A percentile compares a stretch with the other conserved stretches of the same genome.
These are phyloP conservation scores for Ophion slaviceki DNA, from an alignment of 2,888 invertebrate species.

Conservation along the genomic window DNA sequence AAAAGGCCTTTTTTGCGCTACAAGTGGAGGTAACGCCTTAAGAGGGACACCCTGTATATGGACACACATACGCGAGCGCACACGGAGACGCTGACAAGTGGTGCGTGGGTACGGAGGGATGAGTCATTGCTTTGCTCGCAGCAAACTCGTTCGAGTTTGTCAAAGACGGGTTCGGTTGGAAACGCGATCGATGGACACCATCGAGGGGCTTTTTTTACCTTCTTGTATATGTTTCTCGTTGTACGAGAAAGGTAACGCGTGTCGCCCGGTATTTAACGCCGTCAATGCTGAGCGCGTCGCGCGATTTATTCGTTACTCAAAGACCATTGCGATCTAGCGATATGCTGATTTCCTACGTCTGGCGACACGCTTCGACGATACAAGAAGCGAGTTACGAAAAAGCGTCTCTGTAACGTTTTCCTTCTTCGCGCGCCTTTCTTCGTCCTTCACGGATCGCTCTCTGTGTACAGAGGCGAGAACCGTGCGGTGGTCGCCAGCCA, in stretches of 20 bases:
- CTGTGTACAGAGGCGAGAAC: background rate
- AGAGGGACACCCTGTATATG: background rate
- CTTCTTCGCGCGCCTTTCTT: background rate
- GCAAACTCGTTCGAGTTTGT: constrained; percentile 2
- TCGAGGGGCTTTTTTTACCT: background rate
- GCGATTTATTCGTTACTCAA: background rate
- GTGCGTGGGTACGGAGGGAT: constrained; percentile 51
- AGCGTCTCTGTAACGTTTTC: background rate
- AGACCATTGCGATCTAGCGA: background rate
- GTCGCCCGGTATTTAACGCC: background rate
- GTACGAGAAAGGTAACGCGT: background rate
- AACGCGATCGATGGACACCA: background rate
- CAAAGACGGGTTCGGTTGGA: background rate
- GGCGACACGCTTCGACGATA: background rate
- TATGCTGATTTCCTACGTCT: background rate
- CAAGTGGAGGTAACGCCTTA: too few species aligned
- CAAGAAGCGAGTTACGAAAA: background rate
- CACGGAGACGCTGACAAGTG: constrained; percentile 27
- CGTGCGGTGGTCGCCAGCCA: background rate
- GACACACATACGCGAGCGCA: background rate
- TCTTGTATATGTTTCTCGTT: background rate
- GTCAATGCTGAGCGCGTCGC: background rate
- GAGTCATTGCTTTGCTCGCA: constrained; percentile 52
- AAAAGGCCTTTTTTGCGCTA: too few species aligned
- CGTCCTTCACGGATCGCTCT: background rate